A percentile compares a stretch with the other conserved stretches of the same genome.
These are phyloP conservation scores for Cichlasoma orientale DNA, from an alignment of 2,797 vertebrate genomes.

Conservation along the genomic window DNA sequence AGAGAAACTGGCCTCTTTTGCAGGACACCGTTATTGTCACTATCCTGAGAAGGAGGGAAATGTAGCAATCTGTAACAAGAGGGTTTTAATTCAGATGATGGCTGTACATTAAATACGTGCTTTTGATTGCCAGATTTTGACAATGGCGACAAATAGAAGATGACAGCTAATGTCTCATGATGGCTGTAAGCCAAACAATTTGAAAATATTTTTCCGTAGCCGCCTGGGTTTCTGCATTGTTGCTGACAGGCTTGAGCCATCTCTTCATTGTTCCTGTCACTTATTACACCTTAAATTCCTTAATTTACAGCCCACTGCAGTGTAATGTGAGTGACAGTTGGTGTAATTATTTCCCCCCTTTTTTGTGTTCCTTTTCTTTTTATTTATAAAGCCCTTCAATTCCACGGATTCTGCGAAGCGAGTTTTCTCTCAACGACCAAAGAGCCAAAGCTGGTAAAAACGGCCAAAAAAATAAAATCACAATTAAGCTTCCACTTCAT, in stretches of 20 bases:
- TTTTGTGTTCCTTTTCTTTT: conserved; percentile 31
- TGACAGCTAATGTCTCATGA: conserved; percentile 58
- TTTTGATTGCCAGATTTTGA: conserved; percentile 60
- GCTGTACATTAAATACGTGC: conserved; percentile 51
- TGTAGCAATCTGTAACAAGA: conserved; percentile 51
- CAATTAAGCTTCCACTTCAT: conserved; percentile 74
- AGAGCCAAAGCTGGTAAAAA: conserved; percentile 81
- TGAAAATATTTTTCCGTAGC: conserved; percentile 59
- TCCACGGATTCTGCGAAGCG: conserved; percentile 86
- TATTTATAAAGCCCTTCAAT: conserved; percentile 65
- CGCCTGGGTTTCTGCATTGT: conserved; percentile 37
- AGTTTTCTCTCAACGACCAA: conserved; percentile 82
- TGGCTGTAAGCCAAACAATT: conserved; percentile 61
- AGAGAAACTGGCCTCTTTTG: conserved; percentile 54
- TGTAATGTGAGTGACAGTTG: conserved; percentile 67
- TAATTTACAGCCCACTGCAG: conserved; percentile 57
- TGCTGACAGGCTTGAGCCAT: conserved; percentile 54
- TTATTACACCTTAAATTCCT: conserved; percentile 64
- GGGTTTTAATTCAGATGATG: conserved; percentile 56
- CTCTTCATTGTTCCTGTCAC: conserved; percentile 60
- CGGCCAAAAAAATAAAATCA: conserved; percentile 69
- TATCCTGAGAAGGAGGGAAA: conserved; percentile 51
- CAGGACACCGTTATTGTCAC: conserved; percentile 59
- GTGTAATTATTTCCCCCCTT: conserved; percentile 62
- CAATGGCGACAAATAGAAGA: conserved; percentile 58